These are phyloP conservation scores for Mnemiopsis leidyi DNA, from an alignment of 37 sponge, comb jelly and placozoan genomes.

Conservation along the genomic window DNA sequence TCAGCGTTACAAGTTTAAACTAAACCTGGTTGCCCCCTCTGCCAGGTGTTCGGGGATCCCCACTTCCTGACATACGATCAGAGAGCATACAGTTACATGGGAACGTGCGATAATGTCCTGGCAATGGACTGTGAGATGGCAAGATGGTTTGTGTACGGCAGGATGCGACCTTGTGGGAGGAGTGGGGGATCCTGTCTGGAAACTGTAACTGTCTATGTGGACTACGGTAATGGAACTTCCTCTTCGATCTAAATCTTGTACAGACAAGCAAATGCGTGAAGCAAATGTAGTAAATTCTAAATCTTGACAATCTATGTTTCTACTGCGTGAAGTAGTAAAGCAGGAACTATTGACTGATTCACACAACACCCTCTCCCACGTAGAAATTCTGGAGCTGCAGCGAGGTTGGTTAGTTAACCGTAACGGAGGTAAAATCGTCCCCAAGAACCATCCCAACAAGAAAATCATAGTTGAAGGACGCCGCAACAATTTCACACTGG, in stretches of 20 bases:
- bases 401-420: constrained; percentile 44
- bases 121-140: constrained; percentile 60
- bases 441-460: constrained; percentile 40
- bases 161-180: constrained; percentile 45
- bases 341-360: no score
- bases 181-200: constrained; percentile 51
- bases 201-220: constrained; percentile 8
- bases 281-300: no score
- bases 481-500: neutral
- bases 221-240: no score
- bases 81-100: neutral
- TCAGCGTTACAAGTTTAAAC: neutral
- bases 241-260: no score
- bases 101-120: constrained; percentile 38
- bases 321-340: no score
- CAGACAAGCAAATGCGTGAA: no score
- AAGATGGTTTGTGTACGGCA: constrained; percentile 56
- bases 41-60: constrained; percentile 60
- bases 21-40: neutral
- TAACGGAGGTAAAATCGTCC: constrained; percentile 34
- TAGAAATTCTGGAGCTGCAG: constrained; percentile 4
- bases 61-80: constrained; percentile 52
- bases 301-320: no score
- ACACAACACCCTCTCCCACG: no score
- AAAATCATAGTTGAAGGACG: neutral